These are phyloP conservation scores for Microcebus tavaratra DNA, from an alignment of 2,113 vertebrate species.

Conservation along the genomic window DNA sequence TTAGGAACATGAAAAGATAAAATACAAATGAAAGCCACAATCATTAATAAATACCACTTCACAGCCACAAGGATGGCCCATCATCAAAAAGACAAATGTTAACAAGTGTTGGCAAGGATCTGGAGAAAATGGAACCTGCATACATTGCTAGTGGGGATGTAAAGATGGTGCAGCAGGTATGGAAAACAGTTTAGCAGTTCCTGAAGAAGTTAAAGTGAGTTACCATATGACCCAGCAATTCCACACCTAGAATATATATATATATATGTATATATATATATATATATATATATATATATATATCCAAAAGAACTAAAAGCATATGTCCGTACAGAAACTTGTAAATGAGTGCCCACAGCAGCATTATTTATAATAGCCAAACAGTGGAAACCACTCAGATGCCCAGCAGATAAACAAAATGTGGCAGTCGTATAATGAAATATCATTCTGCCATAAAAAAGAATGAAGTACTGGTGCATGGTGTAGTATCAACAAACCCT, in stretches of 20 bases:
- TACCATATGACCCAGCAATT: background rate
- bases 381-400: slow-evolving; percentile 24
- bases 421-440: background rate
- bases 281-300: background rate
- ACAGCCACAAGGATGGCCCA: background rate
- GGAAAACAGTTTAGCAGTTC: background rate
- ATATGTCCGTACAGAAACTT: background rate
- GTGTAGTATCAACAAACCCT: background rate
- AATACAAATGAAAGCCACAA: slow-evolving; percentile 31
- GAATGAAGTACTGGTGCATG: background rate
- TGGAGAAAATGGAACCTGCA: background rate
- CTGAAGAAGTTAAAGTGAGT: background rate
- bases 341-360: background rate
- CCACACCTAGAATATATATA: background rate
- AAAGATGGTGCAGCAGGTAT: no score
- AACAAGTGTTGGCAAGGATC: background rate
- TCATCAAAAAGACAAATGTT: background rate
- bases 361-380: background rate
- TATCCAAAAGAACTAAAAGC: slow-evolving; percentile 9
- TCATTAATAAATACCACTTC: background rate
- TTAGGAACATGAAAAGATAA: slow-evolving; percentile 19
- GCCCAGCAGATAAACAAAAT: background rate
- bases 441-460: slow-evolving; percentile 41
- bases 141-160: background rate
- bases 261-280: background rate